Evolutionary conservation across 2,888 invertebrate genomes (phyloP).

Genomic region (Falcaria lacertinaria): DNA sequence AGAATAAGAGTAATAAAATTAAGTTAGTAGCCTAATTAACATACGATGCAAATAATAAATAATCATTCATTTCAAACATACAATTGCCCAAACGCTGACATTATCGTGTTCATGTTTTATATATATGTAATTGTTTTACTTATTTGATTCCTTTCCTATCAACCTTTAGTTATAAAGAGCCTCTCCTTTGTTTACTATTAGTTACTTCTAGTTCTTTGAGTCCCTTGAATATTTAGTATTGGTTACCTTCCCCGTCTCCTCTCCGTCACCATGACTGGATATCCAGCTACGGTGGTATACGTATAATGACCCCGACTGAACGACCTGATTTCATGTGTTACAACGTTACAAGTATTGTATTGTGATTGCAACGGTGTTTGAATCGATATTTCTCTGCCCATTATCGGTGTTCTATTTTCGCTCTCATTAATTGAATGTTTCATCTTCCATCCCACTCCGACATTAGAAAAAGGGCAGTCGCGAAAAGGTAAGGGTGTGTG

Average conservation of each 20-base stretch:
- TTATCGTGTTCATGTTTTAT: not conserved
- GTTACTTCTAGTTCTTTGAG: not conserved
- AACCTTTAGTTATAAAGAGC: not conserved
- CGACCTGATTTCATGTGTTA: constrained; percentile 1
- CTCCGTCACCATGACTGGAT: not conserved
- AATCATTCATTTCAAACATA: no score
- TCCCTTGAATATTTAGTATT: not conserved
- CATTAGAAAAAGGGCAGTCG: constrained; percentile 92
- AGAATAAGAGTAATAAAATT: no score
- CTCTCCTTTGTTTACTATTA: not conserved
- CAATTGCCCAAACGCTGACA: no score
- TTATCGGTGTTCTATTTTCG: constrained; percentile 56
- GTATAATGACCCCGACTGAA: not conserved
- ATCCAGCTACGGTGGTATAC: not conserved
- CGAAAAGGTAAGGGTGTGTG: constrained; percentile 87
- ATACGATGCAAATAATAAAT: no score
- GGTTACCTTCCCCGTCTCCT: not conserved
- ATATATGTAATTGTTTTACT: not conserved
- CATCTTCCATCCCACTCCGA: constrained; percentile 77
- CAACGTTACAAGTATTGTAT: no score
- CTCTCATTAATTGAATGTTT: constrained; percentile 76
- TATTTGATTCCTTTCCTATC: not conserved
- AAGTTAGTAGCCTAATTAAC: no score
- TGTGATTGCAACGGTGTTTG: constrained; percentile 17
- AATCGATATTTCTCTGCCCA: constrained; percentile 29